These are phyloP conservation scores for Hymenopus coronatus DNA, from an alignment of 2,888 invertebrate species.

Conservation along the genomic window DNA sequence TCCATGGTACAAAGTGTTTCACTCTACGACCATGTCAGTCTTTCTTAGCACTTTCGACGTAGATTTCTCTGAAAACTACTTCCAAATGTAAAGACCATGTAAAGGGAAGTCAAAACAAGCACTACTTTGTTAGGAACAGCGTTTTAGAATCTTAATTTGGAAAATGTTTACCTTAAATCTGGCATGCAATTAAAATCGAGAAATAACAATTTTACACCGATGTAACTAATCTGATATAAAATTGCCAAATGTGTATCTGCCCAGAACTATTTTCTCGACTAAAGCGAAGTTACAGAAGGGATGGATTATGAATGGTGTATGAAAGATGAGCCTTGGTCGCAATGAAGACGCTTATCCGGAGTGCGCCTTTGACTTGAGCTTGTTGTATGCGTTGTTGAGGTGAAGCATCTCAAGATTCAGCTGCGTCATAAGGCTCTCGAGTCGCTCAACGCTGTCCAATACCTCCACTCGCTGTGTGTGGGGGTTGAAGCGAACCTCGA, in stretches of 20 bases:
- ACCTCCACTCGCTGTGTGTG: slow-evolving; percentile 96
- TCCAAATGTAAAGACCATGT: not conserved
- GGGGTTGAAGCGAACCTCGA: slow-evolving; percentile 97
- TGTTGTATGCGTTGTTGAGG: slow-evolving; percentile 81
- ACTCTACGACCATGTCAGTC: not conserved
- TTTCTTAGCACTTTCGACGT: not conserved
- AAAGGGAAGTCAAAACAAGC: not conserved
- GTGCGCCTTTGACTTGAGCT: slow-evolving; percentile 52
- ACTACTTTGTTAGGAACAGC: not conserved
- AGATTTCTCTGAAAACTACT: not conserved
- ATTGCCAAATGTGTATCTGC: not conserved
- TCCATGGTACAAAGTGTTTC: not conserved
- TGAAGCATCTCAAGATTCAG: slow-evolving; percentile 85
- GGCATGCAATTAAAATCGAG: too few relatives aligned
- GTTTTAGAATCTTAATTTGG: not conserved
- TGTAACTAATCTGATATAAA: not conserved
- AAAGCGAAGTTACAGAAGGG: not conserved
- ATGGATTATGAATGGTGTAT: not conserved
- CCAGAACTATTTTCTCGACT: not conserved
- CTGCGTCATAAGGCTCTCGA: slow-evolving; percentile 79
- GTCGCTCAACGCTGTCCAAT: slow-evolving; percentile 85
- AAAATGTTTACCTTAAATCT: not conserved
- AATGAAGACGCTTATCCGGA: not conserved
- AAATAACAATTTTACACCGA: too few relatives aligned
- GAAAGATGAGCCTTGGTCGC: not conserved